Percentiles rank a stretch among this genome's conserved stretches.
phyloP scores from a whole-genome alignment of 2,888 invertebrate genomes.

The Liopterus haemorrhoidalis region DNA sequence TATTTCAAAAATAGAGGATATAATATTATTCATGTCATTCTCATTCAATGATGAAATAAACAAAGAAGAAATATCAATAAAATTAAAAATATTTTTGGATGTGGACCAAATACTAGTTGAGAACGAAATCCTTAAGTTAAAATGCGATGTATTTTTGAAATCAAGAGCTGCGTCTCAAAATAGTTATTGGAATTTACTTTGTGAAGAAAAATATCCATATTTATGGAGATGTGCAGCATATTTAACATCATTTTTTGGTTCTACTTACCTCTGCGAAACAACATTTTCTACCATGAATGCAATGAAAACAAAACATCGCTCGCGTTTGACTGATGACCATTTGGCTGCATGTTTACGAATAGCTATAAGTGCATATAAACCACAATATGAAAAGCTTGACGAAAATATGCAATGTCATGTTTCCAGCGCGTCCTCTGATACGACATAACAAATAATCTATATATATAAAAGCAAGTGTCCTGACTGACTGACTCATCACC shows the following conservation, averaged over 20 bases:
- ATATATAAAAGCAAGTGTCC: too few species aligned
- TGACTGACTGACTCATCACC: too few species aligned
- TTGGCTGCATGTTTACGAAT: conserved; percentile 11
- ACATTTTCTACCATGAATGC: conserved; percentile 15
- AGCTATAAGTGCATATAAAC: conserved; percentile 7
- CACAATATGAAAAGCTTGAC: conserved; percentile 13
- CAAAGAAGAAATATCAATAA: conserved; percentile 2
- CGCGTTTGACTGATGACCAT: conserved; percentile 12
- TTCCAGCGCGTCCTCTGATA: too few species aligned
- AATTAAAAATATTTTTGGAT: conserved; percentile 2
- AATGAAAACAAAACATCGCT: conserved; percentile 12
- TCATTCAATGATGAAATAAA: conserved; percentile 1
- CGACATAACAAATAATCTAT: too few species aligned
- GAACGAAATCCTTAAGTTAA: conserved; percentile 4
- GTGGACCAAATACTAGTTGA: not conserved
- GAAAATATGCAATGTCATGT: too few species aligned
- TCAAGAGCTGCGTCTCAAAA: not conserved
- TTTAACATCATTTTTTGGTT: too few species aligned
- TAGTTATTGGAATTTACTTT: conserved; percentile 8
- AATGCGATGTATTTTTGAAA: conserved; percentile 9
- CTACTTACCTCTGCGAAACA: conserved; percentile 14
- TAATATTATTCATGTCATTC: too few species aligned
- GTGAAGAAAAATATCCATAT: conserved; percentile 7
- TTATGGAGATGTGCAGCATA: conserved; percentile 2
- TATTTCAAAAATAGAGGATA: too few species aligned